Evolutionary conservation across 2,888 invertebrate species (phyloP), one percentile per base, ranked within the genome.

Genomic region (Athalia cordata): DNA sequence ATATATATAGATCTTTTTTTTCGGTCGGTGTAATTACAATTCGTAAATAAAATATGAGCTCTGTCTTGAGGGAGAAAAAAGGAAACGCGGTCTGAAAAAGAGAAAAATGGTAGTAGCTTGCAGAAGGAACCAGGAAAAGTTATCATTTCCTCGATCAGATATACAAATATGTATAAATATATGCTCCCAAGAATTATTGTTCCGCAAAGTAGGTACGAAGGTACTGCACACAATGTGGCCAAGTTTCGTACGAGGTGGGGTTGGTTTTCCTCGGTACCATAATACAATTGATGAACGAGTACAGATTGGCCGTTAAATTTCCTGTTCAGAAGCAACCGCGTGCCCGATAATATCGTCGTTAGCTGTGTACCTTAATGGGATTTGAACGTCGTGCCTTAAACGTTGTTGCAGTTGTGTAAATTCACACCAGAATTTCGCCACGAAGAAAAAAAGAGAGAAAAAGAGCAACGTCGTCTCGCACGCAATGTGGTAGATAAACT

Each of bases 331-430:
- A 80, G 79, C 29, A 77, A 80, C 80, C 78, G 82, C 82, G 84
- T 81, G 79, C 62, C 66, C 77, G 84, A 86, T 85, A 84, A 85
- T 80, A 86, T 85, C 85, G 77, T 79, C 80, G 78, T 80, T 78
- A 77, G 83, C 82, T 83, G 29, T 29, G 29, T 29, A 29, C 81
- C 83, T 83, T 86, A 86, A 86, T 86, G 85, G 85, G 83, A 84
- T 85, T 84, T 85, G 84, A 86, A 85, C 85, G 84, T 81, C 81
- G 84, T 78, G 79, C 78, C 62, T 8, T 59, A 29, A 8, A 13
- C 78, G 77, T 79, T 81, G 79, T 79, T 78, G 81, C 77, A 79
- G 79, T 79, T 80, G 78, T 76, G 81, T 83, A 81, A 85, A 84
- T 85, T 29, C 83, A 83, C 84, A 82, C 85, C 29, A 29, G 29